Evolutionary conservation across 2,888 invertebrate species (phyloP).

Genomic region (Brachyopa scutellaris): DNA sequence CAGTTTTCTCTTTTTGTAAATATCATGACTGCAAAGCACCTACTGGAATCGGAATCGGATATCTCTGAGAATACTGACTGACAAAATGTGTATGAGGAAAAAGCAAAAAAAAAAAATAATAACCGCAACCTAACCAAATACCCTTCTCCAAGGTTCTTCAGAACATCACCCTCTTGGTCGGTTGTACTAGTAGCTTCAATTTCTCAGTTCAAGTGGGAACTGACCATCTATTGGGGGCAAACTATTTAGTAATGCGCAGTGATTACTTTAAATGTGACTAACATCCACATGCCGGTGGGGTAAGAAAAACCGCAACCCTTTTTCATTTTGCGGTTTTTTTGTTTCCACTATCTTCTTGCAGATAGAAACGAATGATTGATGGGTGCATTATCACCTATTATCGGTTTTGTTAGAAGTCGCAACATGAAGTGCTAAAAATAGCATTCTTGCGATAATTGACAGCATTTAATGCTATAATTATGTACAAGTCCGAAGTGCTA

Average conservation of each 20-base stretch:
- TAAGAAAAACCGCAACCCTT: not conserved
- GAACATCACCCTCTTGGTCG: not conserved
- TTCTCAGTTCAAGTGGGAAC: constrained; percentile 8
- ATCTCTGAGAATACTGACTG: constrained; percentile 1
- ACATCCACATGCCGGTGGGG: not conserved
- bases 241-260: constrained; percentile 21
- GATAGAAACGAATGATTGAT: not conserved
- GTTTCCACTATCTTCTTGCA: not conserved
- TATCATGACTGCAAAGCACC: constrained; percentile 7
- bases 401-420: not conserved
- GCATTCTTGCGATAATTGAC: not conserved
- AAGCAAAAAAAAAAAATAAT: too few species aligned
- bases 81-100: too few species aligned
- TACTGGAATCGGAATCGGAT: constrained; percentile 9
- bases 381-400: constrained; percentile 10
- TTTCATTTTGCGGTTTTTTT: not conserved
- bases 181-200: not conserved
- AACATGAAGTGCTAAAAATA: not conserved
- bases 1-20: not conserved
- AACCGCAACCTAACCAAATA: not conserved
- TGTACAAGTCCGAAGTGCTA: not conserved
- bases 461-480: not conserved
- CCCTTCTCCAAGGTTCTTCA: not conserved
- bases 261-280: not conserved
- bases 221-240: constrained; percentile 1